Conservation (phyloP, 2,113 vertebrate genomes). For the Anas platyrhynchos region DNA sequence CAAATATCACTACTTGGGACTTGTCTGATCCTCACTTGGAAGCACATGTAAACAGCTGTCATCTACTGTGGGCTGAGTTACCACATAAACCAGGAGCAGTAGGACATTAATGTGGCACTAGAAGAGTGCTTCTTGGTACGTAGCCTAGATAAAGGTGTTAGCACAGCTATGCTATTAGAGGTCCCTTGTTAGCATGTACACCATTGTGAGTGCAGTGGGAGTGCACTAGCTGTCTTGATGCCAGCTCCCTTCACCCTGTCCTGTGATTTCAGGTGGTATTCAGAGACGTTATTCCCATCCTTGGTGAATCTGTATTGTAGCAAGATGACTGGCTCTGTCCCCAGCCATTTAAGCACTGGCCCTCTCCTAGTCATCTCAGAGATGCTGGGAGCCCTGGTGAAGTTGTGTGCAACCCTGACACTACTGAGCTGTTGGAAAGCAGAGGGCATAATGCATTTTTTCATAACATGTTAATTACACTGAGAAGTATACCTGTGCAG, state of each 20-base stretch:
- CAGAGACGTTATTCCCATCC: background rate
- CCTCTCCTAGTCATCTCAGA: background rate
- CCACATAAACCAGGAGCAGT: background rate
- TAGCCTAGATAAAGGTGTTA: accelerated
- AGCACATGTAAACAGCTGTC: background rate
- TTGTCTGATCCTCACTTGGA: background rate
- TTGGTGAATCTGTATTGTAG: background rate
- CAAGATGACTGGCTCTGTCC: background rate
- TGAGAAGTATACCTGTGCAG: background rate
- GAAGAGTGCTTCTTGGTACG: accelerated
- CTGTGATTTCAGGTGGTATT: background rate
- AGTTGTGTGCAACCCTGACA: background rate
- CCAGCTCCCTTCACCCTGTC: background rate
- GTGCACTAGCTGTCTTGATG: accelerated
- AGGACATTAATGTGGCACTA: background rate
- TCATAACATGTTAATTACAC: background rate
- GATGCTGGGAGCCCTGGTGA: background rate
- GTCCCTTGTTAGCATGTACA: accelerated
- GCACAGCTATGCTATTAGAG: accelerated
- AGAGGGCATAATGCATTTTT: accelerated
- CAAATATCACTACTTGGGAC: background rate
- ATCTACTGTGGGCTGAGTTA: background rate
- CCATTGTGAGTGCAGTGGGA: accelerated
- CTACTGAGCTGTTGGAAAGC: background rate
- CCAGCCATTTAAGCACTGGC: background rate